Conservation (phyloP, 1,140 invertebrate species). For the Drosophila malerkotliana region DNA sequence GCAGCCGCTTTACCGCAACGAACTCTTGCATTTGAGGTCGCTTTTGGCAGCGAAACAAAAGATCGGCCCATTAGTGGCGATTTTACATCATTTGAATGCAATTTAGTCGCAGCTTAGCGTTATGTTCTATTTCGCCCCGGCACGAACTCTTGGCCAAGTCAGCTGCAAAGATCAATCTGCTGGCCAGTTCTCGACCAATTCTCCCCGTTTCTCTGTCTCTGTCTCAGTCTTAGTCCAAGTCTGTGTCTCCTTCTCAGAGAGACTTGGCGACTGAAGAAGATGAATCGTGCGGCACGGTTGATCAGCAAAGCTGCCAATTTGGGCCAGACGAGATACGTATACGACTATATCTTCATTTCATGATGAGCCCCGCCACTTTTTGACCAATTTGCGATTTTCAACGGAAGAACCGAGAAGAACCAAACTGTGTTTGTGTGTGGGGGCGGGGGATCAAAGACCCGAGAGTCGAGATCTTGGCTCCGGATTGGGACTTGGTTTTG, state of each 20-base stretch:
- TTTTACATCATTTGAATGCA: constrained; percentile 78
- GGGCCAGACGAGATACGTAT: constrained; percentile 47
- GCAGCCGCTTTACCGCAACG: constrained; percentile 71
- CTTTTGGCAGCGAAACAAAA: constrained; percentile 66
- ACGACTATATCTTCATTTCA: constrained; percentile 11
- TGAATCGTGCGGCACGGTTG: constrained; percentile 72
- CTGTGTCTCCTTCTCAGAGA: constrained; percentile 13
- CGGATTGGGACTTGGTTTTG: background rate
- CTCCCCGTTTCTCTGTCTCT: constrained; percentile 16
- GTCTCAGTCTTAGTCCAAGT: background rate
- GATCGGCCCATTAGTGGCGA: constrained; percentile 68
- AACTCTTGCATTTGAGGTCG: constrained; percentile 70
- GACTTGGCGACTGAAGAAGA: constrained; percentile 4
- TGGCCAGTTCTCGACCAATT: constrained; percentile 28
- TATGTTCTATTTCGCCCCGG: constrained; percentile 69
- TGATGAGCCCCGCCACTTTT: constrained; percentile 46
- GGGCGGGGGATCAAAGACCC: constrained; percentile 23
- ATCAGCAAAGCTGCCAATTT: constrained; percentile 59
- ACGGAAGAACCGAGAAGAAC: constrained; percentile 13
- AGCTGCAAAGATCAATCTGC: constrained; percentile 51
- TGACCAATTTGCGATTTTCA: constrained; percentile 65
- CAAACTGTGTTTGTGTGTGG: constrained; percentile 25
- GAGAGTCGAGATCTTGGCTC: background rate
- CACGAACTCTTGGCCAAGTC: constrained; percentile 27
- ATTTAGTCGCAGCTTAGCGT: constrained; percentile 74